Conservation (phyloP, 92 coral and sea anemone genomes). For the Pocillopora grandis region DNA sequence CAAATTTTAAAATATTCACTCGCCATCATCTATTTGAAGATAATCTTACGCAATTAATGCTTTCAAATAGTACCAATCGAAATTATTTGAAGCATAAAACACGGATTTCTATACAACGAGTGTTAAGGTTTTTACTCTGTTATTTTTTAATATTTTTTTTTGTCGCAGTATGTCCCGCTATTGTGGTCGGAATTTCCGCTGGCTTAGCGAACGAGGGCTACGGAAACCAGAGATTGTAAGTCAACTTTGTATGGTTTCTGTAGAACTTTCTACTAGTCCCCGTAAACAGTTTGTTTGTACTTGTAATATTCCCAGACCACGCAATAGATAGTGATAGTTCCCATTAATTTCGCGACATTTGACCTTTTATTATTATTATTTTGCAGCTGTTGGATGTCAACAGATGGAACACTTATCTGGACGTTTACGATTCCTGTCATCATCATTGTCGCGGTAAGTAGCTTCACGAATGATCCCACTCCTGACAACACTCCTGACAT, state of each 20-base stretch:
- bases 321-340: not conserved
- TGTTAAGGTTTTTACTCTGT: not conserved
- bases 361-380: not conserved
- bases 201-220: constrained; percentile 93
- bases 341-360: not conserved
- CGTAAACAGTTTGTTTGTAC: no score
- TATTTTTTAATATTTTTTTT: no score
- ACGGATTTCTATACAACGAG: no score
- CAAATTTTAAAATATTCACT: no score
- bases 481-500: no score
- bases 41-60: no score
- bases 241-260: not conserved
- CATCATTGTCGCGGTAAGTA: constrained; percentile 78
- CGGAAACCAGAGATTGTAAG: constrained; percentile 94
- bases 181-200: constrained; percentile 90
- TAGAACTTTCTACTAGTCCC: no score
- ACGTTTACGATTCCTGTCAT: constrained; percentile 84
- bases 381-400: constrained; percentile 98
- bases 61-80: no score
- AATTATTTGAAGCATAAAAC: no score
- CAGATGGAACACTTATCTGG: constrained; percentile 92
- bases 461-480: no score
- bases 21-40: no score
- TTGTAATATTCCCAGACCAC: no score
- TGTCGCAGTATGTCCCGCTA: constrained; percentile 83